Evolutionary conservation across 2,888 invertebrate genomes (phyloP).

Genomic region (Bibio marci): DNA sequence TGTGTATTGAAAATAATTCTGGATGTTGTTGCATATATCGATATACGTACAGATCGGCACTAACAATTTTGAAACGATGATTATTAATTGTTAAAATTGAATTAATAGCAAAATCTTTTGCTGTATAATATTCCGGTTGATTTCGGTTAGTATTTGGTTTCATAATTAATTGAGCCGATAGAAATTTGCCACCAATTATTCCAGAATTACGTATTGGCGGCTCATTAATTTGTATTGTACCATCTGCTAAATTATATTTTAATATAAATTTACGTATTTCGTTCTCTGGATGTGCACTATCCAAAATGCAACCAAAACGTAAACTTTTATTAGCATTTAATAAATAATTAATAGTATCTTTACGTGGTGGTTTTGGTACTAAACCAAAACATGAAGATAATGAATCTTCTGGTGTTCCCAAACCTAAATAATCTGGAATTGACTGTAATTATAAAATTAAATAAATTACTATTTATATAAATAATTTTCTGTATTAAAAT

Average conservation of each 20-base stretch:
- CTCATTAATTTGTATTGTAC: slow-evolving; percentile 58
- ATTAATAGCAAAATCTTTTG: slow-evolving; percentile 64
- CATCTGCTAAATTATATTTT: slow-evolving; percentile 57
- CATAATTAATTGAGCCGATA: slow-evolving; percentile 44
- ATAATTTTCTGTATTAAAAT: slow-evolving; percentile 8
- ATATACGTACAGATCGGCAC: slow-evolving; percentile 61
- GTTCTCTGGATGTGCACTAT: slow-evolving; percentile 65
- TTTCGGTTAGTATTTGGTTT: slow-evolving; percentile 52
- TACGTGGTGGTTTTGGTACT: slow-evolving; percentile 52
- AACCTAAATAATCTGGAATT: slow-evolving; percentile 16
- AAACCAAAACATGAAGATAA: slow-evolving; percentile 53
- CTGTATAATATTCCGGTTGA: slow-evolving; percentile 58
- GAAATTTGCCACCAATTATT: slow-evolving; percentile 55
- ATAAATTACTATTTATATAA: neutral
- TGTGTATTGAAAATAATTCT: slow-evolving; percentile 49
- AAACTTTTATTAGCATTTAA: slow-evolving; percentile 53
- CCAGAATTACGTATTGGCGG: slow-evolving; percentile 57
- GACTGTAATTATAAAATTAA: slow-evolving; percentile 6
- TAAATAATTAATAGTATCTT: slow-evolving; percentile 57
- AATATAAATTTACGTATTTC: slow-evolving; percentile 55
- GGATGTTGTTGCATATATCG: slow-evolving; percentile 56
- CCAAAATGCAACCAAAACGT: slow-evolving; percentile 59
- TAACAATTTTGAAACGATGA: slow-evolving; percentile 58
- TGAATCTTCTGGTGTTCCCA: slow-evolving; percentile 63
- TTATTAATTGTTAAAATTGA: slow-evolving; percentile 52